A percentile compares a stretch with the other conserved stretches of the same genome.
phyloP scores from a whole-genome alignment of 1,140 invertebrate genomes.

The Drosophila micromelanica region DNA sequence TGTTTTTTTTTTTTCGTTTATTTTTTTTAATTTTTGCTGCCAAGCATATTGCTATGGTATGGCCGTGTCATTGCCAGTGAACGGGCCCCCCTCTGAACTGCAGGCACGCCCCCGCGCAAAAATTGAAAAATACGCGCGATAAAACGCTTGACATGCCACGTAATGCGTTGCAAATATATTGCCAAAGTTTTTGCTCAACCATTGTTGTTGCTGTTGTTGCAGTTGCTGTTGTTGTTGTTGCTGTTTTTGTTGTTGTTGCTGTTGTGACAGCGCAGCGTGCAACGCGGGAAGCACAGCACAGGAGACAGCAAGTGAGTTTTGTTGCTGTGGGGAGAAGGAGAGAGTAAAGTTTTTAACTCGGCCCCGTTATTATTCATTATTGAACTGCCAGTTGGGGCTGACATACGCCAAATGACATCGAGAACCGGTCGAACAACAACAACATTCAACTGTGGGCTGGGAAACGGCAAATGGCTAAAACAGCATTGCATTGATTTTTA shows the following conservation, averaged over 20 bases:
- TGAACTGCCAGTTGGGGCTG: conserved; percentile 78
- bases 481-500: conserved; percentile 59
- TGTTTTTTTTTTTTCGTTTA: neutral
- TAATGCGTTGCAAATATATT: conserved; percentile 83
- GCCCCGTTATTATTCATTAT: conserved; percentile 80
- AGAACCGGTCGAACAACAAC: conserved; percentile 32
- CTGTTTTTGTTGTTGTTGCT: conserved; percentile 55
- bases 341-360: conserved; percentile 69
- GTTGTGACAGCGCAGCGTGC: conserved; percentile 74
- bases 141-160: conserved; percentile 82
- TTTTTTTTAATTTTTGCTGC: conserved; percentile 70
- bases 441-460: neutral
- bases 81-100: conserved; percentile 14
- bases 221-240: conserved; percentile 29
- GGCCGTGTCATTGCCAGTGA: conserved; percentile 60
- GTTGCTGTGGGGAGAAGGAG: neutral
- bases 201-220: conserved; percentile 22
- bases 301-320: conserved; percentile 1
- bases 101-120: conserved; percentile 38
- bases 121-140: conserved; percentile 83
- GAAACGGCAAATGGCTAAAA: conserved; percentile 36
- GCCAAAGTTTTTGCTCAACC: conserved; percentile 67
- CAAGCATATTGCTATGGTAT: conserved; percentile 66
- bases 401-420: conserved; percentile 73
- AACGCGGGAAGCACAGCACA: conserved; percentile 15